phyloP scores from a whole-genome alignment of 2,797 vertebrate genomes.

The Bradypus variegatus region DNA sequence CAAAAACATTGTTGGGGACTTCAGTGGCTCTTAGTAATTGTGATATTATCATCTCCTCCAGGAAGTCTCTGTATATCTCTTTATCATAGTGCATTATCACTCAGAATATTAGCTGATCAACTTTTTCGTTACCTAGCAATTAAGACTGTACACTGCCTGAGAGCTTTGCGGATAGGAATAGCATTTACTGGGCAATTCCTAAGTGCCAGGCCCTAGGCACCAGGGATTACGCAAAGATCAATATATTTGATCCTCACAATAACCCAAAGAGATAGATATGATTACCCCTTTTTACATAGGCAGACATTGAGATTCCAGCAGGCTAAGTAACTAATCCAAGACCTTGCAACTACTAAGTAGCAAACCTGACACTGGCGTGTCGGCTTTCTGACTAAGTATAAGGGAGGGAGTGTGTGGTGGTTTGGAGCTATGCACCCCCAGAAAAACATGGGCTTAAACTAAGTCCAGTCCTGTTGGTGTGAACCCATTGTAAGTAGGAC shows the following conservation, averaged over 20 bases:
- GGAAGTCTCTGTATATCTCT: background rate
- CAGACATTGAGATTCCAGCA: background rate
- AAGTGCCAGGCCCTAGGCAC: background rate
- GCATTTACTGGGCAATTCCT: background rate
- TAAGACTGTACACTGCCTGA: background rate
- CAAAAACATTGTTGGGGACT: background rate
- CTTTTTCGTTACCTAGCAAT: background rate
- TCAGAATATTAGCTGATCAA: background rate
- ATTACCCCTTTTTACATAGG: background rate
- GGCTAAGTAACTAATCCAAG: background rate
- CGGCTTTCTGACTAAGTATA: rapidly evolving
- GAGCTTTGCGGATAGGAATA: background rate
- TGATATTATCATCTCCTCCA: background rate
- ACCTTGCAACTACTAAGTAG: background rate
- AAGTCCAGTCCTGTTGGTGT: too few relatives aligned
- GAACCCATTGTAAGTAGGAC: too few relatives aligned
- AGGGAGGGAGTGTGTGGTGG: background rate
- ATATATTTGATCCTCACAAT: background rate
- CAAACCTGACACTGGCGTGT: background rate
- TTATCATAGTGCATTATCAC: background rate
- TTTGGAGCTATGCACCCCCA: too few relatives aligned
- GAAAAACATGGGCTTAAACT: too few relatives aligned
- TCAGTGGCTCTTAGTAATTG: background rate
- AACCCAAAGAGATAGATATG: background rate
- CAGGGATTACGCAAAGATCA: background rate